A percentile compares a stretch with the other conserved stretches of the same genome.
Conservation (phyloP, 37 sponge, comb jelly and placozoan genomes). For the Ianthella basta region DNA sequence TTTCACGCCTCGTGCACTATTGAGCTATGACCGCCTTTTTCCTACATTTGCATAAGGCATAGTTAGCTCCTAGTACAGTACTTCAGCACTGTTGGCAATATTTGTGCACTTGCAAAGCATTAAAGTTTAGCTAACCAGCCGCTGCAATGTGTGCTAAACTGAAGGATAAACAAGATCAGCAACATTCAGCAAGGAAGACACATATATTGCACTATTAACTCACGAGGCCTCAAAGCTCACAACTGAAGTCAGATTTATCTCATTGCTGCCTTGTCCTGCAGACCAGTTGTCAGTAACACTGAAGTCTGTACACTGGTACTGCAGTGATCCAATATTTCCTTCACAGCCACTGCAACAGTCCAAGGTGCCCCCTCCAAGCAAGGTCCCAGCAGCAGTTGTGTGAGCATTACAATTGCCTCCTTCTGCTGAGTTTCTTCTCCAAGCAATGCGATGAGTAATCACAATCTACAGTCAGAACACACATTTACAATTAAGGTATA, state of each 20-base stretch:
- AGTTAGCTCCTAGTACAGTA: too few relatives aligned
- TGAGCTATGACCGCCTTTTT: too few relatives aligned
- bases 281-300: constrained; percentile 39
- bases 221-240: constrained; percentile 35
- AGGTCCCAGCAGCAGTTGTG: not conserved
- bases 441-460: constrained; percentile 36
- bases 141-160: too few relatives aligned
- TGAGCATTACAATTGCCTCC: not conserved
- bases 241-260: not conserved
- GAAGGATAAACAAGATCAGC: too few relatives aligned
- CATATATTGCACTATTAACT: not conserved
- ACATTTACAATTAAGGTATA: not conserved
- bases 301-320: constrained; percentile 43
- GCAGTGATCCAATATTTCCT: constrained; percentile 16
- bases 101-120: too few relatives aligned
- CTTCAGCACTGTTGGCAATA: too few relatives aligned
- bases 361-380: not conserved
- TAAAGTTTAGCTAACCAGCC: too few relatives aligned
- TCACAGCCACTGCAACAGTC: constrained; percentile 23
- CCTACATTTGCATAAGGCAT: too few relatives aligned
- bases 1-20: too few relatives aligned
- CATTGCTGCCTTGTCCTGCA: constrained; percentile 26
- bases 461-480: constrained; percentile 18
- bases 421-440: not conserved
- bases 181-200: too few relatives aligned